Evolutionary conservation across 2,888 invertebrate species (phyloP), one percentile per base, ranked within the genome.

Genomic region (Dorcus hopei): DNA sequence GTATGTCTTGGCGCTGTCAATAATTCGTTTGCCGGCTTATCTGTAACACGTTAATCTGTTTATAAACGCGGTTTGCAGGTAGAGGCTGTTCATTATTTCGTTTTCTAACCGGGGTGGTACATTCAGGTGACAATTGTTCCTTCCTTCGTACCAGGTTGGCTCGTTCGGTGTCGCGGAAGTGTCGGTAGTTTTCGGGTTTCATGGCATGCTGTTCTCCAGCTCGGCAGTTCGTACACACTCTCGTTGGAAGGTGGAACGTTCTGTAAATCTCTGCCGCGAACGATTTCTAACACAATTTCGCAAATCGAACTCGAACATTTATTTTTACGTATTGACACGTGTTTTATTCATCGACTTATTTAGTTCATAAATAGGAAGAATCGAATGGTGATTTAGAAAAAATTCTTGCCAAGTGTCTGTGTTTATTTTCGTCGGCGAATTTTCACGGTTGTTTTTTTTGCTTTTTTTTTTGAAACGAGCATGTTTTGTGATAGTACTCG

Each of bases 161-260:
- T 61, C 62, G 61, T 57, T 41, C 38, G 56, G 40, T 55, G 57
- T 54, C 61, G 50, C 55, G 33, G 16, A 38, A 41, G 59, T 62
- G 59, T 68, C 73, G 72, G 67, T 57, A 52, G 65, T 61, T 62
- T 66, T 73, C 73, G 74, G 70, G 64, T 70, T 70, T 70, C 72
- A 65, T 71, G 72, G 71, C 72, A 71, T 70, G 72, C 72, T 68
- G 70, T 66, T 70, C 67, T 68, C 62, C 63, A 57, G 68, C 57
- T 70, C 68, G 71, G 70, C 75, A 75, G 75, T 74, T 70, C 68
- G 65, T 66, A 69, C 64, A 68, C 65, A 69, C 67, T 64, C 68
- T 67, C 66, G 43, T 64, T 58, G 41, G 62, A 60, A 58, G 61
- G 61, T 53, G 54, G 60, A 23, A 52, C 19, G 42, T 33, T 49